Percentiles rank a stretch among this genome's conserved stretches.
Evolutionary conservation across 2,888 invertebrate genomes (phyloP).

Genomic region (Sarcophaga carnaria): DNA sequence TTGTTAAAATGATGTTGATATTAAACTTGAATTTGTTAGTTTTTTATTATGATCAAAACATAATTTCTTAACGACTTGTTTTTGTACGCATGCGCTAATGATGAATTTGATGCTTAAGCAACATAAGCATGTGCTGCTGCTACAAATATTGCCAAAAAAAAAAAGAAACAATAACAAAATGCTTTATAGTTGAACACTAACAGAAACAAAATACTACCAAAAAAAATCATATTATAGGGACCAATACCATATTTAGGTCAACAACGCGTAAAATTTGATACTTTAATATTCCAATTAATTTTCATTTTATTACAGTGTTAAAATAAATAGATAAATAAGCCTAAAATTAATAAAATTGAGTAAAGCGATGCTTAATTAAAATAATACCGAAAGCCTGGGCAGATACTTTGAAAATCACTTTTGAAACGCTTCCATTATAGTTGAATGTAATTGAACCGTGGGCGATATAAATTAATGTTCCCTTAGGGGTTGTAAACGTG

Average conservation of each 20-base stretch:
- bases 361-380: background rate
- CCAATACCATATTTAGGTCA: conserved; percentile 1
- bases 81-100: background rate
- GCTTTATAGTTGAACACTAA: background rate
- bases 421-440: background rate
- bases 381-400: background rate
- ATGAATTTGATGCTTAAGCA: background rate
- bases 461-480: background rate
- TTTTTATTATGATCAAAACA: background rate
- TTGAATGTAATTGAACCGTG: background rate
- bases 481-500: background rate
- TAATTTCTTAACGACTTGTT: conserved; percentile 10
- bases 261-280: background rate
- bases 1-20: conserved; percentile 7
- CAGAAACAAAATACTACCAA: background rate
- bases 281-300: background rate
- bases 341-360: background rate
- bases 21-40: conserved; percentile 19
- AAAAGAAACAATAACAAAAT: too few relatives aligned
- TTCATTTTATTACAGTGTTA: background rate
- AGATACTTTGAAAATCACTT: background rate
- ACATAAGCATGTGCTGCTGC: background rate
- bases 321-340: background rate
- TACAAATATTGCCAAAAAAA: background rate
- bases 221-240: background rate